Evolutionary conservation across 1,140 invertebrate species (phyloP), one percentile per base, ranked within the genome.

Genomic region (Lycorma delicatula): DNA sequence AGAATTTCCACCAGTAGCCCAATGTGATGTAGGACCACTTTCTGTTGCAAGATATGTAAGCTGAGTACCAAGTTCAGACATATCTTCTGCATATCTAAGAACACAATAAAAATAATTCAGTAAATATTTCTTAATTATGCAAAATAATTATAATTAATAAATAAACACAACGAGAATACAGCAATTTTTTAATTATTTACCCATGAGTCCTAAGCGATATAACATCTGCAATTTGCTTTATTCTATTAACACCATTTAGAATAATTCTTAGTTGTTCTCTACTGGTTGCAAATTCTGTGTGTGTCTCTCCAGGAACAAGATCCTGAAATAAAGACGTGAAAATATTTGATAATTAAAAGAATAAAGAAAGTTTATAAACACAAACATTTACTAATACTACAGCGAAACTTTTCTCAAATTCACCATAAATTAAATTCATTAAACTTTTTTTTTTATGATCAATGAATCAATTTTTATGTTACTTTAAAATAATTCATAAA

Each of bases 231-330:
- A 83, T 79, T 52, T 79, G 78, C 66, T 81, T 81, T 18, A 84
- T 63, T 54, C 79, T 75, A 0, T 71, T 72, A 20, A 83, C 72
- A 36, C 80, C 79, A 5, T 71, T 67, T 27, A 76, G 73, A 61
- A 83, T 77, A 34, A 79, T 71, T 23, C 73, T 68, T 38, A 84
- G 78, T 56, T 83, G 80, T 53, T 82, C 80, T 57, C 80, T 72
- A 59, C 79, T 82, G 57, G 76, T 78, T 0, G 77, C 73, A 60
- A 82, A 78, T 67, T 84, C 81, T 13, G 74, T 77, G 18, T 78
- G 72, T 2, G 79, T 82, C 65, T 83, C 81, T 49, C 79, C 74
- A 6, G 81, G 81, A 22, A 83, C 80, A 41, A 84, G 61, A 60
- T 84, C 81, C 71, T 74, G 25, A 23, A 22, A 59, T 16, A 44